Percentiles rank a stretch among this genome's conserved stretches.
Conservation (phyloP, 2,797 vertebrate genomes). For the Perodicticus potto region DNA sequence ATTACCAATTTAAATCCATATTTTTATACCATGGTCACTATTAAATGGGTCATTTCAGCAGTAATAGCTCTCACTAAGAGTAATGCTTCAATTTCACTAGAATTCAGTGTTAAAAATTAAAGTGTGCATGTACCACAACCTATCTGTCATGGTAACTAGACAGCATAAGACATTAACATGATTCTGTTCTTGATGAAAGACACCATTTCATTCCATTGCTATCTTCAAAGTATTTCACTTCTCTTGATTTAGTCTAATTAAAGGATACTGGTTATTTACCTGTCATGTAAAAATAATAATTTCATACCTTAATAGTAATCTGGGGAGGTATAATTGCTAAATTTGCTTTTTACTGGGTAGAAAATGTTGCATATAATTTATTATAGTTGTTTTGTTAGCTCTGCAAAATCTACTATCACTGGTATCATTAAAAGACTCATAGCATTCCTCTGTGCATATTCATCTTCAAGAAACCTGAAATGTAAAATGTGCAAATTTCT, state of each 20-base stretch:
- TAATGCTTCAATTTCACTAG: constrained; percentile 88
- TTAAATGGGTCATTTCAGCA: constrained; percentile 90
- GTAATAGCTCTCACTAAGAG: constrained; percentile 87
- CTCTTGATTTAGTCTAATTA: constrained; percentile 83
- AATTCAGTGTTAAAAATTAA: constrained; percentile 89
- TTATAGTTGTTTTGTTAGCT: constrained; percentile 76
- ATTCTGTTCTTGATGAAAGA: constrained; percentile 84
- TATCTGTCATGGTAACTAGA: constrained; percentile 89
- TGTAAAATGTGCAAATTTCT: constrained; percentile 42
- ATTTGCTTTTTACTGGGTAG: constrained; percentile 73
- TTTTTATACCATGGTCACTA: constrained; percentile 88
- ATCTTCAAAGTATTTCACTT: constrained; percentile 81
- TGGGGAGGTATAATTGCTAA: constrained; percentile 75
- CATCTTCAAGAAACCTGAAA: constrained; percentile 56
- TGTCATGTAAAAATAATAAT: constrained; percentile 78
- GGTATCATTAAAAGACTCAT: constrained; percentile 25
- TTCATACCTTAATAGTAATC: constrained; percentile 75
- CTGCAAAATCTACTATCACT: constrained; percentile 30
- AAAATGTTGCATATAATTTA: constrained; percentile 73
- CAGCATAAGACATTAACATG: constrained; percentile 87
- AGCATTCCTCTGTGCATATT: constrained; percentile 61
- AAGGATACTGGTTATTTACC: constrained; percentile 83
- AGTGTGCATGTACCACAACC: constrained; percentile 83
- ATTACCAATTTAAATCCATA: constrained; percentile 91
- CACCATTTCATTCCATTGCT: constrained; percentile 72